A percentile compares a stretch with the other conserved stretches of the same genome.
phyloP scores from a whole-genome alignment of 2,797 vertebrate species.

The Oceanodroma leucorhoa region DNA sequence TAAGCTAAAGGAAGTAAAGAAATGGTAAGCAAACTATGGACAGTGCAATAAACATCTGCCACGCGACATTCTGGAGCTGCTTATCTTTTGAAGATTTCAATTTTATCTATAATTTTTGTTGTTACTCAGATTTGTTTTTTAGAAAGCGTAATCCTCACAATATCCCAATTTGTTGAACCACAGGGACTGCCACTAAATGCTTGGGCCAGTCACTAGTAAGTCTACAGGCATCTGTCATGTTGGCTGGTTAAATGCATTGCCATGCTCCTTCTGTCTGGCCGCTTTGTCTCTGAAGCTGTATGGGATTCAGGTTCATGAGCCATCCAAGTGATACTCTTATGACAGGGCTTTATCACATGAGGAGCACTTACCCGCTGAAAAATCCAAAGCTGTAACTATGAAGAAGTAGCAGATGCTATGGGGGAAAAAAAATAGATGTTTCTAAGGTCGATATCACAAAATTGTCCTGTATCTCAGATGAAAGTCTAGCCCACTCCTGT shows the following conservation, averaged over 20 bases:
- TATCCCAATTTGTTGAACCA: background rate
- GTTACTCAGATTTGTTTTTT: background rate
- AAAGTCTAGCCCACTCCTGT: background rate
- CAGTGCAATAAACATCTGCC: background rate
- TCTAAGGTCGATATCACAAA: background rate
- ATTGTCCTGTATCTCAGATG: background rate
- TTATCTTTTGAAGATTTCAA: background rate
- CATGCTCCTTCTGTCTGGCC: background rate
- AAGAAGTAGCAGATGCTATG: background rate
- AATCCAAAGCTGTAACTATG: background rate
- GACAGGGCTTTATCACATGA: background rate
- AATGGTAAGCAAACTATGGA: background rate
- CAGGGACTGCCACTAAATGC: background rate
- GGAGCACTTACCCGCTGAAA: background rate
- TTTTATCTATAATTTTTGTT: background rate
- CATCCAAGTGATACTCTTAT: background rate
- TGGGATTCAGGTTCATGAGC: background rate
- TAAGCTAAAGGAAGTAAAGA: background rate
- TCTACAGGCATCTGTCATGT: background rate
- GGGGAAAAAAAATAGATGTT: fast-evolving
- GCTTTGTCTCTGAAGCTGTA: background rate
- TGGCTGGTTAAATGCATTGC: background rate
- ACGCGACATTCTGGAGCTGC: background rate
- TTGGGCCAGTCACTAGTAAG: background rate
- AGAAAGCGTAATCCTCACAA: background rate